Evolutionary conservation across 2,797 vertebrate species (phyloP).

Genomic region (Mormyrus hasselquistii): DNA sequence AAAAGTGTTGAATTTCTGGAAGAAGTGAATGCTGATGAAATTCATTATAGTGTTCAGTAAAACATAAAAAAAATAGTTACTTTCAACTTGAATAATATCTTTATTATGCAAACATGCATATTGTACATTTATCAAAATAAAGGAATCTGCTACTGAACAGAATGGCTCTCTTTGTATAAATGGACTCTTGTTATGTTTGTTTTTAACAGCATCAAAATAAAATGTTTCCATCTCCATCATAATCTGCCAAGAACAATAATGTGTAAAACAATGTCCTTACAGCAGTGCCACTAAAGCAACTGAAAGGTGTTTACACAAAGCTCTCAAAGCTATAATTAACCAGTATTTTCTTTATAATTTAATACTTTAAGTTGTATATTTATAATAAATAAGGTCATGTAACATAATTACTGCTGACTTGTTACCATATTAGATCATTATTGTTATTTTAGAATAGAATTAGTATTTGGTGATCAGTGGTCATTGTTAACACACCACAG

Average conservation of each 20-base stretch:
- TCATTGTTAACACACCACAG: no score
- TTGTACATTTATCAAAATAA: constrained; percentile 9
- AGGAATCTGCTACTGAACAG: not conserved
- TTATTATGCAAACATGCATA: not conserved
- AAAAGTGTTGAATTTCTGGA: not conserved
- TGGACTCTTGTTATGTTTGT: not conserved
- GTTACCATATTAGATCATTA: not conserved
- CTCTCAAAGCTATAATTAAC: not conserved
- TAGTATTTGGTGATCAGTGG: no score
- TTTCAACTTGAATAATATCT: constrained; percentile 14
- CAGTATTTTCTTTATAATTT: not conserved
- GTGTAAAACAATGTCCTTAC: not conserved
- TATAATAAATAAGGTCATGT: not conserved
- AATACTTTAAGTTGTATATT: not conserved
- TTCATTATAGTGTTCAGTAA: not conserved
- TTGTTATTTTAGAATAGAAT: not conserved
- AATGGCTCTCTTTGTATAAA: not conserved
- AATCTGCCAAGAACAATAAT: not conserved
- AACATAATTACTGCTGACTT: not conserved
- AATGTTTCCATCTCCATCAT: not conserved
- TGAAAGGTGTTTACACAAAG: not conserved
- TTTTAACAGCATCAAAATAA: not conserved
- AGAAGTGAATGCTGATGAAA: not conserved
- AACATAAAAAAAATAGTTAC: no score
- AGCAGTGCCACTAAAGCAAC: not conserved